These are phyloP conservation scores for Coptodon bakossiorum DNA, from an alignment of 2,113 vertebrate genomes.

Conservation along the genomic window DNA sequence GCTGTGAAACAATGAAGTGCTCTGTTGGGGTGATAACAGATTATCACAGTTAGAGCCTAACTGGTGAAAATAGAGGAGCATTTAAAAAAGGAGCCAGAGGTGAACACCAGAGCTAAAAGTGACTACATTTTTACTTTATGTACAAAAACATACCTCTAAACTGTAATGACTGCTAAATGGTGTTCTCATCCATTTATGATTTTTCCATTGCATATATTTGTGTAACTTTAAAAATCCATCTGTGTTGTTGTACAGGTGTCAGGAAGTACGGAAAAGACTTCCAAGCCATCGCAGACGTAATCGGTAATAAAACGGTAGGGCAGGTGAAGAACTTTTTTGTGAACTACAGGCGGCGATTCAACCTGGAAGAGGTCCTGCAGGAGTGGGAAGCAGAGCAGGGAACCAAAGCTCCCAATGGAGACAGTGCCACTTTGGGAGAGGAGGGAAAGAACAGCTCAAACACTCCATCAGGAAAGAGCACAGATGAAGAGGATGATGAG, in stretches of 20 bases:
- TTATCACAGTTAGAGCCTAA: neutral
- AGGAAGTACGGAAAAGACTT: slow-evolving; percentile 99
- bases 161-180: neutral
- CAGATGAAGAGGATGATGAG: slow-evolving; percentile 97
- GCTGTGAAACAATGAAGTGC: neutral
- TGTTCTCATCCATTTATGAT: neutral
- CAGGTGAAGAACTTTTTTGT: slow-evolving; percentile 99
- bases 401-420: slow-evolving; percentile 87
- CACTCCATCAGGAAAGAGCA: slow-evolving; percentile 94
- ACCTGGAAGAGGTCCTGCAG: slow-evolving; percentile 99
- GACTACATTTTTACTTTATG: neutral
- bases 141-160: neutral
- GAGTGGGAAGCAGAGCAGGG: slow-evolving; percentile 99
- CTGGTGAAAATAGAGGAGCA: neutral
- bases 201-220: neutral
- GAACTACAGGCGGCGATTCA: slow-evolving; percentile 99
- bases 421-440: slow-evolving; percentile 86
- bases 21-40: neutral
- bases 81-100: neutral
- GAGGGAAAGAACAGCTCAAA: slow-evolving; percentile 91
- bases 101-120: neutral
- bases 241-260: slow-evolving; percentile 79
- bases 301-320: slow-evolving; percentile 98
- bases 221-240: neutral
- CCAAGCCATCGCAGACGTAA: slow-evolving; percentile 99